These are phyloP conservation scores for Heliornis fulica DNA, from an alignment of 2,113 vertebrate species.

Conservation along the genomic window DNA sequence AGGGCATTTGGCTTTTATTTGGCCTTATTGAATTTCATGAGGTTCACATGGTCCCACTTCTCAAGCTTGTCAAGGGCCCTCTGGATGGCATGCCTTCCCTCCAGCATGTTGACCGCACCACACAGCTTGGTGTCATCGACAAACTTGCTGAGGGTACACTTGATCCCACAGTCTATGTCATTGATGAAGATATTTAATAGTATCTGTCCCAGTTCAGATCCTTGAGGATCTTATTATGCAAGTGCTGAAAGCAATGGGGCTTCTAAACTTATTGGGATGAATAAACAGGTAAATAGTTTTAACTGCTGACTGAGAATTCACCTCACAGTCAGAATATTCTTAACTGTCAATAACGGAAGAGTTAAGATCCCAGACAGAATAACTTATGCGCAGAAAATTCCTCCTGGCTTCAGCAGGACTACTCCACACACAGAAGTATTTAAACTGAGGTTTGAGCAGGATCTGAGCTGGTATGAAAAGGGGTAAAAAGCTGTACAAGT, in stretches of 20 bases:
- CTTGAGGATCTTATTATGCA: neutral
- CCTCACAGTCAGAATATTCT: neutral
- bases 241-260: rapidly evolving
- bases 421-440: neutral
- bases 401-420: neutral
- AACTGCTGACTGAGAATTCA: neutral
- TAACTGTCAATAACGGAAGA: neutral
- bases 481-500: neutral
- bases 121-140: neutral
- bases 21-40: neutral
- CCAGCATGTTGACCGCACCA: neutral
- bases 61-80: neutral
- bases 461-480: neutral
- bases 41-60: neutral
- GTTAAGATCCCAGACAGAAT: neutral
- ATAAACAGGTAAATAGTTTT: neutral
- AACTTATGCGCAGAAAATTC: neutral
- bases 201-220: neutral
- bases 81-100: too few species aligned
- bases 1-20: too few species aligned
- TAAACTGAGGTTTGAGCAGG: neutral
- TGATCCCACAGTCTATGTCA: rapidly evolving
- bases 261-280: neutral
- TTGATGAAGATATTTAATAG: neutral
- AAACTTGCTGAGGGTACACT: neutral